Percentiles rank a stretch among this genome's conserved stretches.
These are phyloP conservation scores for Andricus quercusramuli DNA, from an alignment of 2,888 invertebrate species.

Conservation along the genomic window DNA sequence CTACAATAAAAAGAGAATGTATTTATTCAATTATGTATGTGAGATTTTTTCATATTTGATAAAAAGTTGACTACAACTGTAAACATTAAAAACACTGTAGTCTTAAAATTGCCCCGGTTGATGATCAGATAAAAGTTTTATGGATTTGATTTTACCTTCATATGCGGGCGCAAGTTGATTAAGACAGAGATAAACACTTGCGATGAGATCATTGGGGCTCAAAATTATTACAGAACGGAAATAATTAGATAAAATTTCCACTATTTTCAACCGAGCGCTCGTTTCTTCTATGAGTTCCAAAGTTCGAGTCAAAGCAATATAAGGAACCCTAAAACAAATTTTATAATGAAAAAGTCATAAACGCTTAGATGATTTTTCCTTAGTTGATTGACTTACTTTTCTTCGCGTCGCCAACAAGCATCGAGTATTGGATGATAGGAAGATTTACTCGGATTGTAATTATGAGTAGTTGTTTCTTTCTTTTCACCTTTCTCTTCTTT, in stretches of 20 bases:
- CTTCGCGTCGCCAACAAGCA: slow-evolving; percentile 82
- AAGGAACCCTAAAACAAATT: slow-evolving; percentile 88
- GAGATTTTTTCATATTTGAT: too few species aligned
- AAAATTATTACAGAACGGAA: slow-evolving; percentile 93
- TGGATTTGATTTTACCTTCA: slow-evolving; percentile 83
- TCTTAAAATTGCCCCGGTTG: background rate
- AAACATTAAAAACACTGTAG: background rate
- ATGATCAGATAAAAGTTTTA: background rate
- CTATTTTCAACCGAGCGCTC: slow-evolving; percentile 91
- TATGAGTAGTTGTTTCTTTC: slow-evolving; percentile 55
- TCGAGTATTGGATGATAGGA: slow-evolving; percentile 91
- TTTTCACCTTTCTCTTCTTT: slow-evolving; percentile 52
- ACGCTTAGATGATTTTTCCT: slow-evolving; percentile 17
- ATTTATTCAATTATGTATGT: background rate
- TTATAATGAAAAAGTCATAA: slow-evolving; percentile 24
- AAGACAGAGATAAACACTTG: slow-evolving; percentile 96
- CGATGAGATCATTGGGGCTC: slow-evolving; percentile 93
- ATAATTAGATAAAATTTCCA: slow-evolving; percentile 95
- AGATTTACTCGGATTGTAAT: slow-evolving; percentile 85
- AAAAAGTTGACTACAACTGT: too few species aligned
- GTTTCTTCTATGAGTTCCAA: slow-evolving; percentile 93
- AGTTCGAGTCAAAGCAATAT: slow-evolving; percentile 93
- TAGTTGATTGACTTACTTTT: slow-evolving; percentile 81
- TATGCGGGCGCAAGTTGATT: slow-evolving; percentile 98
- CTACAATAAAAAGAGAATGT: slow-evolving; percentile 66